Percentiles rank a stretch among this genome's conserved stretches.
Evolutionary conservation across 2,113 vertebrate genomes (phyloP).

Genomic region (Pitta sordida): DNA sequence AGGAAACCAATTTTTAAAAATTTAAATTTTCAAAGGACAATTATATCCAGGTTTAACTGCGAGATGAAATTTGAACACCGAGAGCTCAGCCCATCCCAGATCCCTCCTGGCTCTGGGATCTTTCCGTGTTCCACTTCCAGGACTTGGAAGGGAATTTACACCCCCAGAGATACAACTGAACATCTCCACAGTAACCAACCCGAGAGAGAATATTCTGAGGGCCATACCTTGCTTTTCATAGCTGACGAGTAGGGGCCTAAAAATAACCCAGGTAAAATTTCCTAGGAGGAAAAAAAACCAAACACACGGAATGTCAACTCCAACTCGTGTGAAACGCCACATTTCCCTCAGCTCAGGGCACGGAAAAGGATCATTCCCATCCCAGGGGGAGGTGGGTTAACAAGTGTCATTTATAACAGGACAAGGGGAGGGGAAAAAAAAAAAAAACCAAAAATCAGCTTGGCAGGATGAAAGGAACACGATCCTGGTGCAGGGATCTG

Average conservation of each 20-base stretch:
- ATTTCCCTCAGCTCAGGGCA: neutral
- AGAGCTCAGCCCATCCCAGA: neutral
- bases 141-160: neutral
- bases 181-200: neutral
- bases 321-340: neutral
- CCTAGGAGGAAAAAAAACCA: slow-evolving; percentile 74
- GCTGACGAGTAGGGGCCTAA: slow-evolving; percentile 98
- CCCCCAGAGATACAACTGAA: neutral
- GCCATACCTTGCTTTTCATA: slow-evolving; percentile 98
- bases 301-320: neutral
- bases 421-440: no score
- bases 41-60: neutral
- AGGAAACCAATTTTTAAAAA: no score
- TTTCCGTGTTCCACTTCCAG: neutral
- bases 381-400: neutral
- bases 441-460: neutral
- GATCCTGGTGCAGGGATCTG: neutral
- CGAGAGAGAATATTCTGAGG: neutral
- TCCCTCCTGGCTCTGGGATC: neutral
- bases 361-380: neutral
- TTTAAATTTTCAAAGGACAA: neutral
- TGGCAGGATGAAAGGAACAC: slow-evolving; percentile 14
- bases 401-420: neutral
- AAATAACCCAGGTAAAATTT: slow-evolving; percentile 96
- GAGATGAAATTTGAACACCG: neutral